Percentiles rank a stretch among this genome's conserved stretches.
Evolutionary conservation across 2,888 invertebrate species (phyloP).

Genomic region (Orchesella flavescens): DNA sequence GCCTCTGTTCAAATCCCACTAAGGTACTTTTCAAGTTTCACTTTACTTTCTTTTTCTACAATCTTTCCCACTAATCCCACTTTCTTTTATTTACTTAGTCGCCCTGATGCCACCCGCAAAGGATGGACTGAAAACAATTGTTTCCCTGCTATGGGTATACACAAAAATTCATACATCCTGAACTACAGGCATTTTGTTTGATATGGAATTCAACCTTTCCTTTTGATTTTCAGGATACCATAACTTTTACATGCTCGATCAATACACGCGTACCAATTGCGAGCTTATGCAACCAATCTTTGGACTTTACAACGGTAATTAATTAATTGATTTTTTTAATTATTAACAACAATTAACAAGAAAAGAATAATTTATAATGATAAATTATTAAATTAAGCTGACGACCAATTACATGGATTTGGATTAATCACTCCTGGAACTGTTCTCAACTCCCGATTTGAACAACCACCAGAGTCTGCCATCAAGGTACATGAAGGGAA

Average conservation of each 20-base stretch:
- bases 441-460: constrained; percentile 53
- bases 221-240: constrained; percentile 41
- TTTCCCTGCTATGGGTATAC: constrained; percentile 67
- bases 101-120: constrained; percentile 25
- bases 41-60: too few relatives aligned
- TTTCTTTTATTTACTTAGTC: too few relatives aligned
- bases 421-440: constrained; percentile 65
- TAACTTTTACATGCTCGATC: constrained; percentile 51
- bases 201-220: background rate
- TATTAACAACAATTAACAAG: too few relatives aligned
- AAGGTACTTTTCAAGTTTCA: too few relatives aligned
- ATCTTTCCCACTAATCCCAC: too few relatives aligned
- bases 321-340: too few relatives aligned
- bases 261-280: constrained; percentile 60
- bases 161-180: background rate
- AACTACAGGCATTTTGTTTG: background rate
- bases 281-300: constrained; percentile 57
- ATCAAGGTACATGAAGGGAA: constrained; percentile 44
- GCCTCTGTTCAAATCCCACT: constrained; percentile 17
- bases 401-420: constrained; percentile 61
- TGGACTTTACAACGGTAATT: constrained; percentile 65
- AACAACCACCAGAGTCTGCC: constrained; percentile 63
- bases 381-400: too few relatives aligned
- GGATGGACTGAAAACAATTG: constrained; percentile 68
- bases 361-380: too few relatives aligned